Percentiles rank a stretch among this genome's conserved stretches.
Conservation (phyloP, 2,113 vertebrate genomes). For the Misgurnus anguillicaudatus region DNA sequence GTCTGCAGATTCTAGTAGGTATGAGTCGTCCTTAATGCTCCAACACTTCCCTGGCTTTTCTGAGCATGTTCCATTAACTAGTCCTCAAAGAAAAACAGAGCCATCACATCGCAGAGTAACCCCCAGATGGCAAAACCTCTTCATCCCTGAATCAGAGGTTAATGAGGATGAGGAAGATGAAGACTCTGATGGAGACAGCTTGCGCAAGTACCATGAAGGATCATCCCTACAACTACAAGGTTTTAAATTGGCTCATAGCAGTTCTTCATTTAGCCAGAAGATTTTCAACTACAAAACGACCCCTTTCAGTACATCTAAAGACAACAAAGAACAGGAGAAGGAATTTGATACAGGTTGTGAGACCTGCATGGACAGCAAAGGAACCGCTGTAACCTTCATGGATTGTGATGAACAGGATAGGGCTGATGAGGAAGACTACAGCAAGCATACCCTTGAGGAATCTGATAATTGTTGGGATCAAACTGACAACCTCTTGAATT, state of each 20-base stretch:
- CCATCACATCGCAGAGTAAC: conserved; percentile 59
- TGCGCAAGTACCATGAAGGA: conserved; percentile 73
- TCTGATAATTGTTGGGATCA: conserved; percentile 69
- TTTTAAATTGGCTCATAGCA: background rate
- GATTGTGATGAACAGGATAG: conserved; percentile 75
- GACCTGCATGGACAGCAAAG: conserved; percentile 62
- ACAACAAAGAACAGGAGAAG: conserved; percentile 59
- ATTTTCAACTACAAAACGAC: conserved; percentile 69
- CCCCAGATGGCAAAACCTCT: conserved; percentile 80
- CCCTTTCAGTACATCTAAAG: conserved; percentile 35
- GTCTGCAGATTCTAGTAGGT: conserved; percentile 39
- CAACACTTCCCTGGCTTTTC: conserved; percentile 49
- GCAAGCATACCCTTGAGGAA: conserved; percentile 63
- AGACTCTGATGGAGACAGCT: conserved; percentile 68
- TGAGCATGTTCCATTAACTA: background rate
- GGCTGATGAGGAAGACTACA: conserved; percentile 69
- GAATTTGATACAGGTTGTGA: conserved; percentile 70
- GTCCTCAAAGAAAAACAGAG: conserved; percentile 64
- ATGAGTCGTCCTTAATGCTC: conserved; percentile 55
- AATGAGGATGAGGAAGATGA: conserved; percentile 77
- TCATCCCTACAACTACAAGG: conserved; percentile 81
- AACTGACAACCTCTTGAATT: conserved; percentile 76
- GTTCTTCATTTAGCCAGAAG: conserved; percentile 20
- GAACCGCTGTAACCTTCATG: conserved; percentile 67
- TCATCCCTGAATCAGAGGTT: conserved; percentile 76